Evolutionary conservation across 2,113 vertebrate genomes (phyloP), one percentile per base, ranked within the genome.

Genomic region (Poeciliopsis retropinna): DNA sequence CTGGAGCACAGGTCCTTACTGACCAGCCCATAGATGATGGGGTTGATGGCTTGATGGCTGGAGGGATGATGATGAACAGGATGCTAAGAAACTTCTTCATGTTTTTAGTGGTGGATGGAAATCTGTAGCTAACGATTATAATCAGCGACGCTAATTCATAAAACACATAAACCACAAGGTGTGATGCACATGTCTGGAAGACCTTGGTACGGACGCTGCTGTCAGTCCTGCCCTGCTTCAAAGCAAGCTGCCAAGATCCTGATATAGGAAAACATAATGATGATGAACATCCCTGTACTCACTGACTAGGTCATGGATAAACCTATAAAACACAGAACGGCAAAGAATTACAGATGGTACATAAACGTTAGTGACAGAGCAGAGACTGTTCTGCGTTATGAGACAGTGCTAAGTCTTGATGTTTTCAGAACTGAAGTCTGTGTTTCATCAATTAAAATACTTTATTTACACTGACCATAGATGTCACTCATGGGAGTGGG

Each of bases 1-100:
- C 84, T 88, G 1, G 10, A 3, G 2, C 90, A 87, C 22, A 92
- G 15, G 12, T 92, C 89, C 72, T 66, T 90, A 19, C 79, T 91
- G 73, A 85, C 67, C 61, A 92, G 71, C 32, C 91, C 90, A 0
- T 92, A 92, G 39, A 92, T 90, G 1, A 91, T 51, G 30, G 91
- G 89, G 70, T 92, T 92, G 3, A 85, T 8, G 0, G 72, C 37
- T 92, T 92, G 3, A 85, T 8, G 0, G 72, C 37, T 3, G 89
- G 84, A 3, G 91, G 90, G 31, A 91, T 0, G 3, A 92, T 68
- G 31, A 90, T 39, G 0, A 78, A 34, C 19, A 92, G 2, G 28
- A 91, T 86, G 75, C 85, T 77, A 30, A 79, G 78, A 54, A 93
- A 87, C 34, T 86, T 93, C 70, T 75, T 91, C 2, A 91, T n/a